A percentile compares a stretch with the other conserved stretches of the same genome.
Conservation (phyloP, 1,140 invertebrate species). For the Rhagoletis zephyria region DNA sequence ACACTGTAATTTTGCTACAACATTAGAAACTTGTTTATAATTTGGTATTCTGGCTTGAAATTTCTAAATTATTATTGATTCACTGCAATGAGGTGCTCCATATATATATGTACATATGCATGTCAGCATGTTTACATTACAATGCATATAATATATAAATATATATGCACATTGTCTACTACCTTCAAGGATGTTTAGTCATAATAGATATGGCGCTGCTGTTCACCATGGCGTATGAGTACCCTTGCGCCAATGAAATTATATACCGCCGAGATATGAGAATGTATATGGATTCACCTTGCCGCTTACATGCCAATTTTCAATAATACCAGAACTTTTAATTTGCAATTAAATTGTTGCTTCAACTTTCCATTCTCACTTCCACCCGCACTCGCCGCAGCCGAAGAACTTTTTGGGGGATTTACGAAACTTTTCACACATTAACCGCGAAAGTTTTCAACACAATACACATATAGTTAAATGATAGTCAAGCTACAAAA, state of each 20-base stretch:
- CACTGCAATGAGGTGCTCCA: not conserved
- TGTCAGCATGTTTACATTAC: not conserved
- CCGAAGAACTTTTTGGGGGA: not conserved
- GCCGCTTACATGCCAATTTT: constrained; percentile 37
- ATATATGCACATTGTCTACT: not conserved
- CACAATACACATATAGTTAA: not conserved
- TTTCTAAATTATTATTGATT: constrained; percentile 43
- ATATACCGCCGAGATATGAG: not conserved
- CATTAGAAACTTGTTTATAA: not conserved
- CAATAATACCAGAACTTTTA: constrained; percentile 48
- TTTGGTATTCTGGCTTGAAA: not conserved
- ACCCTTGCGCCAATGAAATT: not conserved
- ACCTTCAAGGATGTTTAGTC: not conserved
- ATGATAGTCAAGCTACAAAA: not conserved
- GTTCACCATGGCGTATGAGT: constrained; percentile 43
- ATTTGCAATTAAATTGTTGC: constrained; percentile 46
- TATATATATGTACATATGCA: not conserved
- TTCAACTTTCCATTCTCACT: not conserved
- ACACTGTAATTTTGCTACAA: not conserved
- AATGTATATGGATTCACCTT: not conserved
- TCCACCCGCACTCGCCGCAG: not conserved
- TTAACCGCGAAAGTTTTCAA: constrained; percentile 39
- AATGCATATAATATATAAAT: not conserved
- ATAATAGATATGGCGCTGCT: too few relatives aligned
- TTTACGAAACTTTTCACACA: constrained; percentile 22